A percentile compares a stretch with the other conserved stretches of the same genome.
Evolutionary conservation across 2,113 vertebrate species (phyloP).

Genomic region (Verasper variegatus): DNA sequence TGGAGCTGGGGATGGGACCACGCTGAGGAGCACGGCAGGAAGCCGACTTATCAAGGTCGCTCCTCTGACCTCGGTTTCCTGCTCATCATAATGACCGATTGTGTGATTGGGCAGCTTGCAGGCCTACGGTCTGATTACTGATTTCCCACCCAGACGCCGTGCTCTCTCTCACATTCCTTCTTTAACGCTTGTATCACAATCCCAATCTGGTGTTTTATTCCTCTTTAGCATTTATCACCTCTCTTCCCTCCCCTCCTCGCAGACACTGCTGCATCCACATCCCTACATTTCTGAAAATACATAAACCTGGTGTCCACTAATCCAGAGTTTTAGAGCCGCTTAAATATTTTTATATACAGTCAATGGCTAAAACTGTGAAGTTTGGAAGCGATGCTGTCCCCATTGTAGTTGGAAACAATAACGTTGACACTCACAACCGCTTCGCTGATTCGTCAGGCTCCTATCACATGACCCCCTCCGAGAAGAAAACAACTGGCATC

Average conservation of each 20-base stretch:
- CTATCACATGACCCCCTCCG: too few relatives aligned
- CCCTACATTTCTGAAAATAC: too few relatives aligned
- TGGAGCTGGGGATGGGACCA: slow-evolving; percentile 45
- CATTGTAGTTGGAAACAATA: too few relatives aligned
- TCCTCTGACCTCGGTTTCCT: slow-evolving; percentile 78
- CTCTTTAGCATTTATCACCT: slow-evolving; percentile 22
- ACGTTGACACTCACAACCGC: too few relatives aligned
- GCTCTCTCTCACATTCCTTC: slow-evolving; percentile 11
- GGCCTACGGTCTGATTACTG: slow-evolving; percentile 26
- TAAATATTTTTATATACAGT: too few relatives aligned
- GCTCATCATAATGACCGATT: slow-evolving; percentile 68
- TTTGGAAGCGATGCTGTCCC: too few relatives aligned
- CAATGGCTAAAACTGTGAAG: too few relatives aligned
- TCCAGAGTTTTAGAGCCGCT: too few relatives aligned
- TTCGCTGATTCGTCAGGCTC: too few relatives aligned
- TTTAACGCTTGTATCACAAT: not conserved
- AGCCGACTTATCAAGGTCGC: slow-evolving; percentile 74
- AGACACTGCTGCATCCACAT: too few relatives aligned
- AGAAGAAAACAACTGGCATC: too few relatives aligned
- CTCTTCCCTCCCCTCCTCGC: slow-evolving; percentile 18
- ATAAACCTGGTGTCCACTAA: too few relatives aligned
- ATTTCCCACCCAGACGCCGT: slow-evolving; percentile 30
- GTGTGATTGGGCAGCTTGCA: slow-evolving; percentile 32
- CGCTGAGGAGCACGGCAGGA: slow-evolving; percentile 69
- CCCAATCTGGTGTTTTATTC: not conserved